Base-by-base conservation (phyloP, 1,140 invertebrate genomes). In the Zaprionus taronus region DNA sequence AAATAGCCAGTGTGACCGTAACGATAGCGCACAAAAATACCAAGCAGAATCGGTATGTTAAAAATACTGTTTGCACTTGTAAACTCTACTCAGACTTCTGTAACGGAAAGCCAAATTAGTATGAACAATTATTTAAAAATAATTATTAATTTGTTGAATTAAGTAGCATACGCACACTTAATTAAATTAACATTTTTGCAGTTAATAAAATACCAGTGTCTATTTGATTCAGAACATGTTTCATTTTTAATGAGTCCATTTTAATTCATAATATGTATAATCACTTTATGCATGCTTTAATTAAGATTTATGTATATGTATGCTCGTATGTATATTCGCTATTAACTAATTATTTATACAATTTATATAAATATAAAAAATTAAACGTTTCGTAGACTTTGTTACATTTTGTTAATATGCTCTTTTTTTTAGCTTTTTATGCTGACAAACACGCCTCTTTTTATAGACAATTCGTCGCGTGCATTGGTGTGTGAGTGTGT, bases 351-450 rank as follows among this genome's bases (percentile, higher is more conserved):
- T 84, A 79, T 89, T 87, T 89, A 79, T 89, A 89, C 84, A 89
- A 57, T 81, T 75, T 79, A 90, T 89, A 89, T 89, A 89, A 89
- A 89, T 90, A 90, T 90, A 87, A 89, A 89, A 89, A 89, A 81
- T 76, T 68, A 77, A 73, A 61, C 56, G 55, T 66, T 77, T 72
- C 74, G 24, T 65, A 89, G 83, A 89, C 81, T 87, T 89, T 87
- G 84, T 81, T 87, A 89, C 83, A 87, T 47, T 76, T 78, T 79
- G 77, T 72, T 83, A 72, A 78, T 80, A 70, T 81, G 64, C 58
- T 56, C 24, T 31, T 55, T 55, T 56, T 56, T 56, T 56, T 56
- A n/a, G 53, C 5, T 58, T 64, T 60, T 26, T 26, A 53, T 38
- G 58, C 56, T 38, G 68, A 41, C 51, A 61, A 70, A 15, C 61